phyloP scores from a whole-genome alignment of 2,888 invertebrate genomes.

The Himalopsyche anomala region DNA sequence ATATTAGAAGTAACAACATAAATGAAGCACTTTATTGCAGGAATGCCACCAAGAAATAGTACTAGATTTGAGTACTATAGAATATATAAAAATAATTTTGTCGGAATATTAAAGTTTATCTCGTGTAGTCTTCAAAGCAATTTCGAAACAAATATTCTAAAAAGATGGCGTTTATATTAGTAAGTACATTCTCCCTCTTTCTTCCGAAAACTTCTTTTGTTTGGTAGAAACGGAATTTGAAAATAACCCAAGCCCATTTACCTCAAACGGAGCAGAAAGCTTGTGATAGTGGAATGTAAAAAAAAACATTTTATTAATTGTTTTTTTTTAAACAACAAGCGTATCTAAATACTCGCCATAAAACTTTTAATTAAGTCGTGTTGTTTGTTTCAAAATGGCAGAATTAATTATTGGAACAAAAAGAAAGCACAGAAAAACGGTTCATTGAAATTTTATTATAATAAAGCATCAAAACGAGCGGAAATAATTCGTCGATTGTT shows the following conservation, averaged over 20 bases:
- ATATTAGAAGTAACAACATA: too few relatives aligned
- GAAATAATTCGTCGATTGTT: too few relatives aligned
- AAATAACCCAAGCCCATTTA: slow-evolving; percentile 11
- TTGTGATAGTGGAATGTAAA: not conserved
- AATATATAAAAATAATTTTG: not conserved
- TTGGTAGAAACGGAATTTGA: not conserved
- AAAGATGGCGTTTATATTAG: not conserved
- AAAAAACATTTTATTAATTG: slow-evolving; percentile 1
- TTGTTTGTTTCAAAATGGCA: not conserved
- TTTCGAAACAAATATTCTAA: not conserved
- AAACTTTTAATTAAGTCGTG: slow-evolving; percentile 1
- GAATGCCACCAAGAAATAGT: too few relatives aligned
- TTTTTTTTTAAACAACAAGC: slow-evolving; percentile 3
- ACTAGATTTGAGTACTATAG: too few relatives aligned
- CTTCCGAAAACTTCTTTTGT: slow-evolving; percentile 21
- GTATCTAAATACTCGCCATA: not conserved
- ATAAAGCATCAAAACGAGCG: too few relatives aligned
- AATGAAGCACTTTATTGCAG: too few relatives aligned
- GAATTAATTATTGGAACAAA: not conserved
- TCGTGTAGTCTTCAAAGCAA: not conserved
- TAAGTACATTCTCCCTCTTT: not conserved
- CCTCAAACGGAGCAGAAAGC: slow-evolving; percentile 29
- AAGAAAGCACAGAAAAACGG: too few relatives aligned
- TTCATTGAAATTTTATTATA: too few relatives aligned
- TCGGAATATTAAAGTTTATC: not conserved